Evolutionary conservation across 1,140 invertebrate genomes (phyloP), one percentile per base, ranked within the genome.

Genomic region (Bradynema listronoti): DNA sequence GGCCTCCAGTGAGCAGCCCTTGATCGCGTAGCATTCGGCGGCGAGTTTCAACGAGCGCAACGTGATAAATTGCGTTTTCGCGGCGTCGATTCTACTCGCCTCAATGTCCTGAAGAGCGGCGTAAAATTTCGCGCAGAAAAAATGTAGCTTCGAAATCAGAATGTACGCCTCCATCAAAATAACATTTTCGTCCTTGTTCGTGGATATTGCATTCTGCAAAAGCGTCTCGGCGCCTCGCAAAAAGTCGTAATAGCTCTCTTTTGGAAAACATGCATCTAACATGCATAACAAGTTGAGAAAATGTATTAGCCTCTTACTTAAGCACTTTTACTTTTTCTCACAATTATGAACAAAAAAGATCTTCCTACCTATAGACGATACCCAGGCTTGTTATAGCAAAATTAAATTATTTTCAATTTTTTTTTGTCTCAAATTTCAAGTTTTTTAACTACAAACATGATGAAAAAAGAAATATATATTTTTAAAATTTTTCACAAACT

Each of bases 151-250:
- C 5, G 63, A 51, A 29, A 65, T 30, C n/a, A 65, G 32, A 22
- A 65, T 25, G 33, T 58, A 66, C 11, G 51, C 65, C 45, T 65
- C 63, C 63, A 65, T 65, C 4, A 68, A 42, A 5, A 63, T 54
- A 24, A 30, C 49, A 24, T 32, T 9, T 51, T 63, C 57, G 11
- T 63, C 41, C 14, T 16, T 30, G 25, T 59, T 57, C 11, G 32
- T 60, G 7, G 49, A 33, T 19, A 30, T 50, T 32, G 58, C 58
- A 41, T 39, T 57, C 36, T 49, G 49, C 7, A 64, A 63, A 11
- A 69, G 30, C 4, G 39, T 42, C 32, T 68, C 63, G n/a, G 64
- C 34, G 1, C 32, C 45, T 22, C 62, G 19, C 1, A 64, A 39
- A 41, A 61, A 68, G 25, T 65, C 50, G 4, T 27, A 22, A 49